Conservation (phyloP, 2,113 vertebrate genomes). For the Anolis sagrei region DNA sequence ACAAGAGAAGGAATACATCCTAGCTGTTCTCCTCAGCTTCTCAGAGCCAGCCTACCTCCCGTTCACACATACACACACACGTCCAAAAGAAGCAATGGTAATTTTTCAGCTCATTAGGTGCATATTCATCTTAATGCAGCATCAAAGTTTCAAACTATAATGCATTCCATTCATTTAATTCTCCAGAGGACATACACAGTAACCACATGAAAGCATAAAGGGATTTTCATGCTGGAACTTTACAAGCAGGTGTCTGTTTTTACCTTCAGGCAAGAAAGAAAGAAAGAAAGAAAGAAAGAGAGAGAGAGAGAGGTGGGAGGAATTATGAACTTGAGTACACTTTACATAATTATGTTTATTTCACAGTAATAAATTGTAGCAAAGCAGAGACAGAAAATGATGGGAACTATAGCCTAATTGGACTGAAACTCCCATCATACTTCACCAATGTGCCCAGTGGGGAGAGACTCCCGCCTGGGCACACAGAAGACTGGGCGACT, state of each 20-base stretch:
- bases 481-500: too few relatives aligned
- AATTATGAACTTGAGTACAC: neutral
- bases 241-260: constrained; percentile 66
- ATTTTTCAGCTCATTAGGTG: constrained; percentile 80
- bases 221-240: constrained; percentile 62
- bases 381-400: neutral
- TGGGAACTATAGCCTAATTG: neutral
- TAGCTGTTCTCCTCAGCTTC: constrained; percentile 49
- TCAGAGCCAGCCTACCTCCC: constrained; percentile 35
- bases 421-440: too few relatives aligned
- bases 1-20: constrained; percentile 57
- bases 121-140: constrained; percentile 78
- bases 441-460: too few relatives aligned
- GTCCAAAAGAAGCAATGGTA: constrained; percentile 45
- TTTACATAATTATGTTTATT: constrained; percentile 23
- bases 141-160: constrained; percentile 79
- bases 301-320: too few relatives aligned
- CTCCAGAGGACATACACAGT: constrained; percentile 69
- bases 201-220: constrained; percentile 75
- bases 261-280: constrained; percentile 50
- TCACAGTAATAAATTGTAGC: neutral
- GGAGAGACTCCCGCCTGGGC: too few relatives aligned
- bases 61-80: neutral
- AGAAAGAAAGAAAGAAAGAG: too few relatives aligned
- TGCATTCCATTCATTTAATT: constrained; percentile 76